phyloP scores from a whole-genome alignment of 1,140 invertebrate genomes.

The Drosophila persimilis region DNA sequence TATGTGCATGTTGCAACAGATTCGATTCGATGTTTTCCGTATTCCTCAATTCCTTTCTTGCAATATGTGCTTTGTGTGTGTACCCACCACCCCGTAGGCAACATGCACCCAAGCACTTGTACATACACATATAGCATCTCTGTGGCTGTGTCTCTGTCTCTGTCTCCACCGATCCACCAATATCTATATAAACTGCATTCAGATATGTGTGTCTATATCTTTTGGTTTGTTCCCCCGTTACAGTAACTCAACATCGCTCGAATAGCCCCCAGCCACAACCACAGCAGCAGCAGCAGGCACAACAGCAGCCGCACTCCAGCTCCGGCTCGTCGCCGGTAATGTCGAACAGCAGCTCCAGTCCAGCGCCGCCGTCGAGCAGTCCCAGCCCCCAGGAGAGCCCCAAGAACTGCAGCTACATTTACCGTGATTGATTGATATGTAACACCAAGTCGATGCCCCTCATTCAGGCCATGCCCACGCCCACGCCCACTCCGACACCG shows the following conservation, averaged over 20 bases:
- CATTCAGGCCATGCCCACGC: conserved; percentile 68
- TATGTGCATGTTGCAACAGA: conserved; percentile 63
- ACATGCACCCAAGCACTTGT: conserved; percentile 58
- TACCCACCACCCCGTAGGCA: conserved; percentile 16
- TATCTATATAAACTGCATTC: too few relatives aligned
- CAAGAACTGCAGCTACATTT: conserved; percentile 83
- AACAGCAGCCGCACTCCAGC: conserved; percentile 73
- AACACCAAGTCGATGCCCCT: conserved; percentile 83
- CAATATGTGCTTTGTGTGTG: conserved; percentile 2
- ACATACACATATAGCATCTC: conserved; percentile 39
- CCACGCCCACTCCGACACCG: conserved; percentile 26
- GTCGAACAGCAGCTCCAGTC: conserved; percentile 83
- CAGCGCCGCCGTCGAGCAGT: conserved; percentile 82
- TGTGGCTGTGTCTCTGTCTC: conserved; percentile 22
- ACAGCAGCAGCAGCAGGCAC: conserved; percentile 49
- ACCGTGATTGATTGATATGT: conserved; percentile 83
- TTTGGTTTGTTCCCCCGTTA: conserved; percentile 25
- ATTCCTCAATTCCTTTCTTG: conserved; percentile 5
- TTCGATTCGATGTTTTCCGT: conserved; percentile 35
- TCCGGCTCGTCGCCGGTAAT: conserved; percentile 83
- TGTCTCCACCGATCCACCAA: background rate
- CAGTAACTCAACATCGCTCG: conserved; percentile 83
- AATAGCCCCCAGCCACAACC: conserved; percentile 81
- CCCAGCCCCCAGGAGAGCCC: conserved; percentile 83
- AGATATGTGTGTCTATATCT: too few relatives aligned